Evolutionary conservation across 2,113 vertebrate genomes (phyloP), one percentile per base, ranked within the genome.

Genomic region (Spheniscus mendiculus): DNA sequence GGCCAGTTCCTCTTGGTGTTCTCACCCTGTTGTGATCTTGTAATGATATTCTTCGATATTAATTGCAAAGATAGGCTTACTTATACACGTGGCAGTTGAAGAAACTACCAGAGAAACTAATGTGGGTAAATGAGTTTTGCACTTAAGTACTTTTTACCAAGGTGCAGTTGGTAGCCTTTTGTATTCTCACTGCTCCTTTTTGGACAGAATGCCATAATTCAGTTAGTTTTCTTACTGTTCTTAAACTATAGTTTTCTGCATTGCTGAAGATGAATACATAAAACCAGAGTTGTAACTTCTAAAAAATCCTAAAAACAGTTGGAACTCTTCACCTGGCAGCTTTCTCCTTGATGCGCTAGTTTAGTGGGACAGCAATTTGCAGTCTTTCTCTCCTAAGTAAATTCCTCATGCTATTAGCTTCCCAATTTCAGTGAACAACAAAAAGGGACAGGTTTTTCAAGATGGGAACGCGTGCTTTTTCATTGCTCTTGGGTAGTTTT

Each of bases 1-100:
- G 47, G 26, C 5, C 47, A 27, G 16, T n/a, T 89, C 26, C 22
- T 53, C 19, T 52, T 47, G 58, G 34, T 0, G 0, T 67, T 62
- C 40, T 84, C 49, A 79, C 32, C 15, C 21, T 74, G 21, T 34
- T 0, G 0, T 52, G 36, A 36, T 49, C 45, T 44, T 2, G 1
- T 15, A 11, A 59, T 29, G 4, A 19, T 55, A 26, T 16, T 40
- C 21, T 74, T 83, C 40, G 7, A 8, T 58, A 21, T 47, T 52
- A 55, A 70, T 50, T 85, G 25, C 4, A 3, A 65, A 38, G 29
- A 19, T 8, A 29, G 4, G 2, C 50, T 83, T 65, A 5, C 6
- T 50, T 78, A 18, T 26, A 56, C 22, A 26, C 4, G 0, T 36
- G 27, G 10, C 65, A 73, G 55, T 6, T 59, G n/a, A 53, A 42